Percentiles rank a stretch among this genome's conserved stretches.
phyloP scores from a whole-genome alignment of 2,797 vertebrate genomes.

The Prunella strophiata region DNA sequence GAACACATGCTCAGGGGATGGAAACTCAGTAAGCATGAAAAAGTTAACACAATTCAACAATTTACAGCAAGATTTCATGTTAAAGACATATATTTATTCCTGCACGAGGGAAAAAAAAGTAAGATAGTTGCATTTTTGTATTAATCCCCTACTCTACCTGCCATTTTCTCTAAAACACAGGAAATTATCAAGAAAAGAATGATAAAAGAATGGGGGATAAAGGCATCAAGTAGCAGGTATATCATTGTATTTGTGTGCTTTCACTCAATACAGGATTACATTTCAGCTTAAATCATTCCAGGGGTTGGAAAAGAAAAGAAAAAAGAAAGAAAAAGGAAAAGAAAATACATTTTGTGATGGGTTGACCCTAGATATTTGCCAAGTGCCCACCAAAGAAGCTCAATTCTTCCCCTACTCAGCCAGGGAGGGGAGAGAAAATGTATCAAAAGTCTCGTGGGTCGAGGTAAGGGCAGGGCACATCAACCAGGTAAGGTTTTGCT shows the following conservation, averaged over 20 bases:
- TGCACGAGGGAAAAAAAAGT: not conserved
- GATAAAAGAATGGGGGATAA: not conserved
- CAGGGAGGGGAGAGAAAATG: not conserved
- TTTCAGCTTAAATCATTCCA: constrained; percentile 19
- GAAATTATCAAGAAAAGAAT: constrained; percentile 20
- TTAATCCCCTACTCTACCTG: constrained; percentile 10
- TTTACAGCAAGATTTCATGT: not conserved
- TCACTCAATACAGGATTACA: not conserved
- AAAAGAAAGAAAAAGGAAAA: not conserved
- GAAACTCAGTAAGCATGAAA: not conserved
- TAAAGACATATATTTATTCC: constrained; percentile 41
- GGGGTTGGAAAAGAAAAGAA: not conserved
- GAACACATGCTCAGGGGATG: not conserved
- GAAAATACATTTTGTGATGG: not conserved
- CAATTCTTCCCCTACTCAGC: not conserved
- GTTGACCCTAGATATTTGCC: not conserved
- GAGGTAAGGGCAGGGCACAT: not conserved
- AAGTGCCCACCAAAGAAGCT: not conserved
- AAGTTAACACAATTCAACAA: constrained; percentile 36
- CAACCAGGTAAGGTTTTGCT: not conserved
- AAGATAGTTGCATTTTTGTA: not conserved
- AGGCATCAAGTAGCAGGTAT: not conserved
- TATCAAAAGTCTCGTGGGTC: not conserved
- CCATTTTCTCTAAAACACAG: constrained; percentile 46
- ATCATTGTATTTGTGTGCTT: constrained; percentile 34